phyloP scores from a whole-genome alignment of 2,797 vertebrate species.

The Phaenicophaeus curvirostris region DNA sequence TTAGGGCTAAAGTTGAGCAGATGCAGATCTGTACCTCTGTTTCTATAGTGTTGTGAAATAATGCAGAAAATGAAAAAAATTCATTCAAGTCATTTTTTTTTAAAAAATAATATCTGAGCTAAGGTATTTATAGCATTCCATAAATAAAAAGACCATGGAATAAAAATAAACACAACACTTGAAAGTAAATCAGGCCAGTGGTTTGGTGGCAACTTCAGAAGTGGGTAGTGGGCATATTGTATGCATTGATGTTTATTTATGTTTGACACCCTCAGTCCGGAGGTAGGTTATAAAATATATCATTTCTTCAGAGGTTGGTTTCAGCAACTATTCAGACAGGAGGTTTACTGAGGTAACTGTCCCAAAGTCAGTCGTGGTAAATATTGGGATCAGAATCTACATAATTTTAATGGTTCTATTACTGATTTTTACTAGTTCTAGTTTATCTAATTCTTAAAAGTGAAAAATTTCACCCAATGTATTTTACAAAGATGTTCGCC shows the following conservation, averaged over 20 bases:
- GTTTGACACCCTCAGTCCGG: slow-evolving; percentile 3
- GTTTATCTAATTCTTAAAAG: not conserved
- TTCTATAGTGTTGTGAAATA: not conserved
- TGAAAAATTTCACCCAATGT: not conserved
- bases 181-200: slow-evolving; percentile 52
- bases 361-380: slow-evolving; percentile 2
- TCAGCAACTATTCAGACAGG: slow-evolving; percentile 36
- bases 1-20: not conserved
- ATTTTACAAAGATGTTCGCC: not conserved
- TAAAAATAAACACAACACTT: slow-evolving; percentile 60
- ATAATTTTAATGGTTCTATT: slow-evolving; percentile 14
- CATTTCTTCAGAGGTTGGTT: slow-evolving; percentile 54
- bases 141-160: slow-evolving; percentile 65
- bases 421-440: not conserved
- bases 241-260: slow-evolving; percentile 57
- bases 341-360: slow-evolving; percentile 53
- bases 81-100: not conserved
- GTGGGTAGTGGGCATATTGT: slow-evolving; percentile 52
- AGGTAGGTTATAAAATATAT: slow-evolving; percentile 16
- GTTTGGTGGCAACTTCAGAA: slow-evolving; percentile 68
- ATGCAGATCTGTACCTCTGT: rapidly evolving
- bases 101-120: not conserved
- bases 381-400: slow-evolving; percentile 24
- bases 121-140: slow-evolving; percentile 40
- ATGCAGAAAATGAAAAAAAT: not conserved